These are phyloP conservation scores for Echinops telfairi DNA, from an alignment of 2,113 vertebrate genomes.

Conservation along the genomic window DNA sequence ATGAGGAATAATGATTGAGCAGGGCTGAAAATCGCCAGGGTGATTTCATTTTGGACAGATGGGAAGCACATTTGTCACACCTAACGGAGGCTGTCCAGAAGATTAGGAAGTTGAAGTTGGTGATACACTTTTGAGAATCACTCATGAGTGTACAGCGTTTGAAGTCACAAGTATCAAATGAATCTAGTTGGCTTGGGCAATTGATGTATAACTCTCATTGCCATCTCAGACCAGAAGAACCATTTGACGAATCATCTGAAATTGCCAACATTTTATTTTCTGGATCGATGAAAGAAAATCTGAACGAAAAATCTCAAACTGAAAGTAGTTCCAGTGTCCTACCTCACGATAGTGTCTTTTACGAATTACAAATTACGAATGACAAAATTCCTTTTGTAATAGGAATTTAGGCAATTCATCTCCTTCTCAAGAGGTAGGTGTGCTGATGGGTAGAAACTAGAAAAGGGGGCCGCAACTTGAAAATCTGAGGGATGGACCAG, in stretches of 20 bases:
- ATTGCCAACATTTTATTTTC: constrained; percentile 6
- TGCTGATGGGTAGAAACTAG: neutral
- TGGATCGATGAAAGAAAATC: constrained; percentile 18
- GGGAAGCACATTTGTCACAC: neutral
- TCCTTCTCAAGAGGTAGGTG: neutral
- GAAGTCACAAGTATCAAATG: neutral
- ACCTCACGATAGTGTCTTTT: neutral
- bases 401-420: neutral
- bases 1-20: neutral
- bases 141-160: neutral
- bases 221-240: neutral
- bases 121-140: neutral
- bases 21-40: neutral
- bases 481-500: neutral
- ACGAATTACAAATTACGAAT: too few species aligned
- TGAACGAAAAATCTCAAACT: neutral
- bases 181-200: neutral
- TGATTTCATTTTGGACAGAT: neutral
- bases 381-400: too few species aligned
- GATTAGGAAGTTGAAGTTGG: neutral
- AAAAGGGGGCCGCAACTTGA: neutral
- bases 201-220: too few species aligned
- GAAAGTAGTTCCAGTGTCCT: neutral
- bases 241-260: neutral
- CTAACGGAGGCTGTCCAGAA: too few species aligned